Percentiles rank a stretch among this genome's conserved stretches.
These are phyloP conservation scores for Cyclina sinensis DNA, from an alignment of 1,140 invertebrate genomes.

Conservation along the genomic window DNA sequence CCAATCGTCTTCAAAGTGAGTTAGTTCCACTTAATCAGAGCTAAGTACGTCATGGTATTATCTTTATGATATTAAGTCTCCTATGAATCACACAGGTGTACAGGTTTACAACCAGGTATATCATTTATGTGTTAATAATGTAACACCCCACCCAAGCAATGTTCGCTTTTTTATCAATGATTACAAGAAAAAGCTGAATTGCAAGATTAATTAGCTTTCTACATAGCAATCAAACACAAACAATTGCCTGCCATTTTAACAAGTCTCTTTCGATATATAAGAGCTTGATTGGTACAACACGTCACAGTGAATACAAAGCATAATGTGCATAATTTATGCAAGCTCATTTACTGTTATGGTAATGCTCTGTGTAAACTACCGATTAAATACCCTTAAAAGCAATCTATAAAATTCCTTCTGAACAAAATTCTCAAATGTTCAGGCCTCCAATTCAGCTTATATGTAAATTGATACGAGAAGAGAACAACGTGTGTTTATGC, in stretches of 20 bases:
- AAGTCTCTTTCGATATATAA: no score
- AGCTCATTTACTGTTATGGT: no score
- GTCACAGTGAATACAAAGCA: no score
- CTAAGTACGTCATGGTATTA: slow-evolving; percentile 12
- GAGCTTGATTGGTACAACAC: no score
- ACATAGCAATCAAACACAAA: no score
- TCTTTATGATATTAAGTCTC: slow-evolving; percentile 2
- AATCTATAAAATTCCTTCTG: background rate
- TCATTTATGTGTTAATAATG: background rate
- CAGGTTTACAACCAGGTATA: background rate
- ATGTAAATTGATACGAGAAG: slow-evolving; percentile 23
- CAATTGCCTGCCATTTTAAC: no score
- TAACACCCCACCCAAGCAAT: background rate
- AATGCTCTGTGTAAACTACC: background rate
- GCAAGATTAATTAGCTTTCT: no score
- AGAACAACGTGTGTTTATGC: slow-evolving; percentile 8
- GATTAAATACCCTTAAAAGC: background rate
- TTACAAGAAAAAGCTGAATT: no score
- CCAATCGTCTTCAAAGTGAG: background rate
- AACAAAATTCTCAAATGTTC: background rate
- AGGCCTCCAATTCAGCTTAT: background rate
- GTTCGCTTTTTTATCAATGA: background rate
- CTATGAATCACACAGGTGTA: slow-evolving; percentile 18
- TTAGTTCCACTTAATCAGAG: background rate
- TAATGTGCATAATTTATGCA: no score